Evolutionary conservation across 2,113 vertebrate species (phyloP).

Genomic region (Coptodon rendalli): DNA sequence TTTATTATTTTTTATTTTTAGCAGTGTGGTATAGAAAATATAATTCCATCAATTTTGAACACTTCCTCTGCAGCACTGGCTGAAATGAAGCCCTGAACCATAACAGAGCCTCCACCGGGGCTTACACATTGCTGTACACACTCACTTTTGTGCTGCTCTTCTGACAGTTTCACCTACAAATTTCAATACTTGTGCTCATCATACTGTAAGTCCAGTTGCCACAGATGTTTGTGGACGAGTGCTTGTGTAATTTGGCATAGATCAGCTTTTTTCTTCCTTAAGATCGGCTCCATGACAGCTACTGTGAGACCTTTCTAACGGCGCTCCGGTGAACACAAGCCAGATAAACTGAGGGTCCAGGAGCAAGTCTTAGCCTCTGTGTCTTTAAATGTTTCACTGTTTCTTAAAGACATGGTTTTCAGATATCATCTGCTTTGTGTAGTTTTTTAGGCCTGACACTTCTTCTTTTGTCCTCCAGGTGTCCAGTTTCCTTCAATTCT

Average conservation of each 20-base stretch:
- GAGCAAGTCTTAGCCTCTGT: neutral
- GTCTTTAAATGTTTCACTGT: neutral
- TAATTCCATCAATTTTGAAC: fast-evolving
- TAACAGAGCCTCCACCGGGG: neutral
- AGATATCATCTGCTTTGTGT: neutral
- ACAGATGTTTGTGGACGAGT: neutral
- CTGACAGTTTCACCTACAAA: neutral
- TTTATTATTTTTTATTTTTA: neutral
- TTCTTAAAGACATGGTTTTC: neutral
- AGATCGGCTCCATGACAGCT: neutral
- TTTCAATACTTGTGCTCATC: neutral
- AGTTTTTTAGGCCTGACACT: neutral
- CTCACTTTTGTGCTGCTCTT: neutral
- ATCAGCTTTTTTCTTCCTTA: neutral
- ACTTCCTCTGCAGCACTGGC: neutral
- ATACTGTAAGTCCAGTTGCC: neutral
- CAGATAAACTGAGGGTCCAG: neutral
- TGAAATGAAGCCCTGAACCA: neutral
- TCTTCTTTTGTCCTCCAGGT: neutral
- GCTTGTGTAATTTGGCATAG: neutral
- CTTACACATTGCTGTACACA: neutral
- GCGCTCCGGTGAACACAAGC: neutral
- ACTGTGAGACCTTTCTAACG: neutral
- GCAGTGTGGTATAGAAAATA: neutral
- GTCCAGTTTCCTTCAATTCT: neutral